Evolutionary conservation across 1,140 invertebrate species (phyloP).

Genomic region (Bradynema listronoti): DNA sequence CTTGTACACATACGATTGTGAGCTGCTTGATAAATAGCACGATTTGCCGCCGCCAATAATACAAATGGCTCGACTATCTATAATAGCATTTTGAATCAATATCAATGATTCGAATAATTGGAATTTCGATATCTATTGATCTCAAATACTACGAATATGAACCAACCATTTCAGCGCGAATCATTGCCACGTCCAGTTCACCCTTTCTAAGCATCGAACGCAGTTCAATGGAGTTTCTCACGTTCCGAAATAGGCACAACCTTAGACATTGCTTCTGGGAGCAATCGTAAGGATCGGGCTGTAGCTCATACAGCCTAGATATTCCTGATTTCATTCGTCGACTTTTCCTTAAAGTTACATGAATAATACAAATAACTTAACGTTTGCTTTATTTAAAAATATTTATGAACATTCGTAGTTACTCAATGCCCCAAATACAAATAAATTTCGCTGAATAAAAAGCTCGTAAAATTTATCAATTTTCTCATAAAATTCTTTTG

Average conservation of each 20-base stretch:
- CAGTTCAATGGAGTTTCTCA: constrained; percentile 50
- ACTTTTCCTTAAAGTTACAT: constrained; percentile 16
- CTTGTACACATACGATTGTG: constrained; percentile 50
- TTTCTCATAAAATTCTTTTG: too few relatives aligned
- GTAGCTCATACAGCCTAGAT: constrained; percentile 44
- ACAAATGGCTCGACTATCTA: constrained; percentile 51
- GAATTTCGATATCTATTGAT: constrained; percentile 12
- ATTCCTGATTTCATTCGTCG: constrained; percentile 31
- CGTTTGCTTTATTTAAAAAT: too few relatives aligned
- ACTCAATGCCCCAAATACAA: too few relatives aligned
- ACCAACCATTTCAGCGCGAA: constrained; percentile 51
- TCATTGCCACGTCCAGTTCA: constrained; percentile 49
- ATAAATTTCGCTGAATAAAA: too few relatives aligned
- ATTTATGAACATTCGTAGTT: too few relatives aligned
- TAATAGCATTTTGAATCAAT: constrained; percentile 19
- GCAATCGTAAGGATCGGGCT: constrained; percentile 50
- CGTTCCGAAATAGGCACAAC: constrained; percentile 41
- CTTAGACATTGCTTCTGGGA: constrained; percentile 39
- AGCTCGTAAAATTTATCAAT: too few relatives aligned
- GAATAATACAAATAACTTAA: too few relatives aligned
- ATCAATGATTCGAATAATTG: constrained; percentile 4
- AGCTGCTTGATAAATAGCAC: constrained; percentile 51
- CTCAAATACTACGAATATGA: too few relatives aligned
- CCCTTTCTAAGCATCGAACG: constrained; percentile 39
- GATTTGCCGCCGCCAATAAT: constrained; percentile 50